A percentile compares a stretch with the other conserved stretches of the same genome.
These are phyloP conservation scores for Pediacus dermestoides DNA, from an alignment of 2,888 invertebrate species.

Conservation along the genomic window DNA sequence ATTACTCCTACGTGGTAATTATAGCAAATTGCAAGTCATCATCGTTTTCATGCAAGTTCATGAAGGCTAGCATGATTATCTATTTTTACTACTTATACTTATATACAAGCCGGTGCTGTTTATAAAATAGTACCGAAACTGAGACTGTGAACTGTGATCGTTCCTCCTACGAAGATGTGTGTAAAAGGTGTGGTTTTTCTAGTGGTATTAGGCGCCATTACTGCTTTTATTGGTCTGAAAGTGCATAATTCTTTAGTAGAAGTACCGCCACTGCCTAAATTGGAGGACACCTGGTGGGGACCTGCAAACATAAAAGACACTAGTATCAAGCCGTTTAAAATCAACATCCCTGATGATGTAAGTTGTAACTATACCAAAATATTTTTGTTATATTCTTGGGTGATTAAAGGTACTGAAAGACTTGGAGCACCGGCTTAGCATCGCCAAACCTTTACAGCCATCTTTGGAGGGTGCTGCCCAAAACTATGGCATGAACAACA, in stretches of 20 bases:
- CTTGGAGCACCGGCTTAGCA: conserved; percentile 54
- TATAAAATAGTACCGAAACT: too few species aligned
- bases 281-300: conserved; percentile 57
- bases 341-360: conserved; percentile 59
- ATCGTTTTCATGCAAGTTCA: too few species aligned
- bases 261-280: conserved; percentile 18
- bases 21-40: too few species aligned
- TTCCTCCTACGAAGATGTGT: conserved; percentile 12
- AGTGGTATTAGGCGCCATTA: too few species aligned
- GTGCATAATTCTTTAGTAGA: neutral
- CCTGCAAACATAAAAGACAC: conserved; percentile 49
- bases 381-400: too few species aligned
- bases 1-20: too few species aligned
- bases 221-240: neutral
- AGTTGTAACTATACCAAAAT: too few species aligned
- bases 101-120: too few species aligned
- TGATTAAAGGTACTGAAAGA: conserved; percentile 54
- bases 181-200: too few species aligned
- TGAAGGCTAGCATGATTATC: too few species aligned
- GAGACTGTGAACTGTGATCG: too few species aligned
- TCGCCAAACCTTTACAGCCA: conserved; percentile 37
- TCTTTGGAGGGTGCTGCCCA: conserved; percentile 67
- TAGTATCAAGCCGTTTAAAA: conserved; percentile 56
- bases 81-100: too few species aligned
- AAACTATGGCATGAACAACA: conserved; percentile 74